phyloP scores from a whole-genome alignment of 1,140 invertebrate species.

The Batillaria attramentaria region DNA sequence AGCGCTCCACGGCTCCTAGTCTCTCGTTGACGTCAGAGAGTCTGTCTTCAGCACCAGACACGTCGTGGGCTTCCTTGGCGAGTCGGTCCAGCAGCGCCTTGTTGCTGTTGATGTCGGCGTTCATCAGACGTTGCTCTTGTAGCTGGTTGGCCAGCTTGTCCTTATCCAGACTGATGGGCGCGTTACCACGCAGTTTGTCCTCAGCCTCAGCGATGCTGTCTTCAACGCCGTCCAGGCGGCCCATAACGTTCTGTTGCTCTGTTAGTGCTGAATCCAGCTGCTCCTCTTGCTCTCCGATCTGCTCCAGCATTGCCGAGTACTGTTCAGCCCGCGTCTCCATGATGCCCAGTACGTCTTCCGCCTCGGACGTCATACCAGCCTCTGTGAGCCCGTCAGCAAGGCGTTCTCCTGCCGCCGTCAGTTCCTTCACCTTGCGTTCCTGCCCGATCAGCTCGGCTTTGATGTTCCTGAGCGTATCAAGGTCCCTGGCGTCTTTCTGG shows the following conservation, averaged over 20 bases:
- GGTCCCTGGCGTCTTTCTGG: slow-evolving; percentile 52
- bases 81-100: slow-evolving; percentile 74
- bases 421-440: slow-evolving; percentile 58
- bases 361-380: slow-evolving; percentile 74
- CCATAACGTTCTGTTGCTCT: slow-evolving; percentile 92
- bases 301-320: slow-evolving; percentile 82
- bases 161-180: slow-evolving; percentile 89
- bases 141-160: slow-evolving; percentile 92
- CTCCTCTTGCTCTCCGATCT: slow-evolving; percentile 85
- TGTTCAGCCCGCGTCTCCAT: slow-evolving; percentile 87
- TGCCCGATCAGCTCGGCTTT: slow-evolving; percentile 64
- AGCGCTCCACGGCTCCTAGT: slow-evolving; percentile 92
- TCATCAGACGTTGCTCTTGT: slow-evolving; percentile 84
- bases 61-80: slow-evolving; percentile 44
- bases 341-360: slow-evolving; percentile 82
- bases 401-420: slow-evolving; percentile 57
- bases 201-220: slow-evolving; percentile 89
- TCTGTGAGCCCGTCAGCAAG: slow-evolving; percentile 78
- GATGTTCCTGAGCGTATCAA: slow-evolving; percentile 52
- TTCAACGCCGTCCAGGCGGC: slow-evolving; percentile 87
- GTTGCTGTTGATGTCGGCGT: slow-evolving; percentile 88
- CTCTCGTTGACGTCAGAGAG: slow-evolving; percentile 90
- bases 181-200: slow-evolving; percentile 78
- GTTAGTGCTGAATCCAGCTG: slow-evolving; percentile 88
- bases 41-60: slow-evolving; percentile 88